Conservation (phyloP, 2,797 vertebrate species). For the Eulemur albifrons region DNA sequence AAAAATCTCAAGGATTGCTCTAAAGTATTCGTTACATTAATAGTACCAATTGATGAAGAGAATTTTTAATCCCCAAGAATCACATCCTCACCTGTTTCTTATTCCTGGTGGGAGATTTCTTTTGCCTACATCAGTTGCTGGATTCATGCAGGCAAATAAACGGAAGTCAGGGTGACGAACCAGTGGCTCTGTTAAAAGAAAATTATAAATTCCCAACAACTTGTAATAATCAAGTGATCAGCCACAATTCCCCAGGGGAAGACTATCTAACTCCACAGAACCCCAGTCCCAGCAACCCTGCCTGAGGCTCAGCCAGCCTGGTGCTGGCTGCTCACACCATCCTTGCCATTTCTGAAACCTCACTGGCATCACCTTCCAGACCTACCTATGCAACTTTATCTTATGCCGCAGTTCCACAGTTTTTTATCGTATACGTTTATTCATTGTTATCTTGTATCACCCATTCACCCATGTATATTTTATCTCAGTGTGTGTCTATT, state of each 20-base stretch:
- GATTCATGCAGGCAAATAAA: conserved; percentile 99
- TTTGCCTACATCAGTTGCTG: conserved; percentile 98
- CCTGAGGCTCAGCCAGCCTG: not conserved
- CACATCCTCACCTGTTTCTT: conserved; percentile 91
- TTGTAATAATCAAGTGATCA: not conserved
- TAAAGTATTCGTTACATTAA: not conserved
- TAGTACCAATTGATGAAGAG: not conserved
- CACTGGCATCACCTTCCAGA: not conserved
- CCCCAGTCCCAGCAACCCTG: not conserved
- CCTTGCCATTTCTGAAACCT: not conserved
- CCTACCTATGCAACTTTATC: not conserved
- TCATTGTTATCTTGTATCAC: not conserved
- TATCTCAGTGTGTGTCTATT: not conserved
- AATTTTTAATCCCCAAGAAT: not conserved
- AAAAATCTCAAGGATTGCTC: not conserved
- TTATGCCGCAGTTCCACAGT: not conserved
- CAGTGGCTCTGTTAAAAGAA: conserved; percentile 89
- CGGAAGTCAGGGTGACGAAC: conserved; percentile 94
- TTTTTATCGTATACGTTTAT: not conserved
- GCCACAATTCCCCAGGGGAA: not conserved
- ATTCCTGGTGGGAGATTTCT: conserved; percentile 97
- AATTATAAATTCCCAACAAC: conserved; percentile 13
- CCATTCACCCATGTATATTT: not conserved
- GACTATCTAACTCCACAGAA: not conserved
- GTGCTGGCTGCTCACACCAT: not conserved